Base-by-base conservation (phyloP, 2,113 vertebrate genomes). In the Chaetodon trifascialis region DNA sequence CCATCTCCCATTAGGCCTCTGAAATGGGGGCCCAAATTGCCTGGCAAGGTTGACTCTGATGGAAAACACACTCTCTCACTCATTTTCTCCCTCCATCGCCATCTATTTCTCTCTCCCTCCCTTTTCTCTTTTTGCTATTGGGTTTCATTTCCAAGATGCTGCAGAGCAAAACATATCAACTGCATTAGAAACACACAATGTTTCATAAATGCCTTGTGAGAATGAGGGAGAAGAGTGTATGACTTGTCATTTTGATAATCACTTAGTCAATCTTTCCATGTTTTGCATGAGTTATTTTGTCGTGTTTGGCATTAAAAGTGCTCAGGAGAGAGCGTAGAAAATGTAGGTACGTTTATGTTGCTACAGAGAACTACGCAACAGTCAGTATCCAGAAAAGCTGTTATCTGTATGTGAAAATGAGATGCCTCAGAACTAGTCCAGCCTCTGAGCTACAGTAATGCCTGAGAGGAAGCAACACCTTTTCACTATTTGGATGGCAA, bases 1-100 rank as follows among this genome's bases (percentile, higher is more conserved):
- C 95, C 94, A 94, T 95, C 94, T 95, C 93, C 94, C 94, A 95
- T 95, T 95, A 95, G 91, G 87, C 88, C 86, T 94, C 93, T 89
- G 91, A 93, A 94, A 95, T 95, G 92, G 93, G 84, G 91, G 88
- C 89, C 94, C 86, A 94, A 93, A 95, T 95, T 95, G 94, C 94
- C 88, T 92, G 85, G 92, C 86, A 88, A 92, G 91, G 91, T 91
- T 79, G 75, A 91, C 87, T 92, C 91, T 88, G 92, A 95, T 94
- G 92, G 94, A 95, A 95, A 94, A 91, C 86, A 86, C 83, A 84
- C 84, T 80, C 86, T 78, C 84, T 85, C 80, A 58, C 82, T 83
- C 80, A 74, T 85, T 87, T 91, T 90, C 88, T 74, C 69, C 84
- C 76, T 76, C 82, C 62, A 40, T 81, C 55, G 6, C 52, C 60